Percentiles rank a stretch among this genome's conserved stretches.
Evolutionary conservation across 2,797 vertebrate genomes (phyloP).

Genomic region (Rhynchotus rufescens): DNA sequence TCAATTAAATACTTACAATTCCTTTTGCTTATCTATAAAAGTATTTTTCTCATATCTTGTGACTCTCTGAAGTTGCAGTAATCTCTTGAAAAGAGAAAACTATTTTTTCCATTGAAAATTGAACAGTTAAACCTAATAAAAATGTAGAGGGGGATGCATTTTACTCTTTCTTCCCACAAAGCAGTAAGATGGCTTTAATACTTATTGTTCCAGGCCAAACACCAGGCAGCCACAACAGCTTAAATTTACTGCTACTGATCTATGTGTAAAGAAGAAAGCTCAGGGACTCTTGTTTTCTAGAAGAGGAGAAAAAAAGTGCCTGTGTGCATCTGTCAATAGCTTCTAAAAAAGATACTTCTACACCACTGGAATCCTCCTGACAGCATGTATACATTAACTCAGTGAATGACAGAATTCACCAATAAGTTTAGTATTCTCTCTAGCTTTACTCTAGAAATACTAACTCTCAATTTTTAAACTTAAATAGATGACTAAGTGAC

Average conservation of each 20-base stretch:
- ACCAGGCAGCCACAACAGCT: neutral
- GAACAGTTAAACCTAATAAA: constrained; percentile 1
- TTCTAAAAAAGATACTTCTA: neutral
- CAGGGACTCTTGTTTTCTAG: neutral
- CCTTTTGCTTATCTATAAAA: neutral
- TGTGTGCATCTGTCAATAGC: neutral
- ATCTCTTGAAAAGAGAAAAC: constrained; percentile 37
- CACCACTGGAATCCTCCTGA: neutral
- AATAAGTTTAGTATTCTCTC: neutral
- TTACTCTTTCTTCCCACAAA: neutral
- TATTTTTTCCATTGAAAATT: no score
- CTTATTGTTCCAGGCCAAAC: neutral
- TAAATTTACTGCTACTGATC: constrained; percentile 8
- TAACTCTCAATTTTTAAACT: no score
- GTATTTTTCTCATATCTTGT: constrained; percentile 29
- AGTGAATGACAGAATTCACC: neutral
- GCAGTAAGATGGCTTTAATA: constrained; percentile 9
- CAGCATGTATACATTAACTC: neutral
- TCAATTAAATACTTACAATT: constrained; percentile 37
- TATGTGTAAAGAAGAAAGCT: neutral
- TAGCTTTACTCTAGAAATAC: neutral
- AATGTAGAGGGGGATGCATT: constrained; percentile 1
- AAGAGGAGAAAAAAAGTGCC: neutral
- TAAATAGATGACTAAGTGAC: neutral
- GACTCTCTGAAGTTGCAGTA: constrained; percentile 28